Evolutionary conservation across 2,888 invertebrate species (phyloP).

Genomic region (Clepsis dumicolana): DNA sequence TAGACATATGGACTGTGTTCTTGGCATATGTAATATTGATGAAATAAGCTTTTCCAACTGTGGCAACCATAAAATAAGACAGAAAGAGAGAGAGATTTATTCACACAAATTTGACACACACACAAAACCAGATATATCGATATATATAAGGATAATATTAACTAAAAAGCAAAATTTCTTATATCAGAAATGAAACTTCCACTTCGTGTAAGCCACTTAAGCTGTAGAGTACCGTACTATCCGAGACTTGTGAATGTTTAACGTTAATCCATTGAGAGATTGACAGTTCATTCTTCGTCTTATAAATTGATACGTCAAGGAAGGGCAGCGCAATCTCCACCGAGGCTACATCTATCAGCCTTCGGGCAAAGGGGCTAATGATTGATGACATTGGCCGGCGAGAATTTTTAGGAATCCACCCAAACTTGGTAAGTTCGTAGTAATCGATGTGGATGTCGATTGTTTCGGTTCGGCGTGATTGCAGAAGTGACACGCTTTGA

Average conservation of each 20-base stretch:
- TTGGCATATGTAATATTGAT: background rate
- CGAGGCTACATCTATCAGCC: conserved; percentile 72
- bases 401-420: conserved; percentile 53
- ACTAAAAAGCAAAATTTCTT: background rate
- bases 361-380: conserved; percentile 64
- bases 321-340: conserved; percentile 70
- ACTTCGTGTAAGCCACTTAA: conserved; percentile 28
- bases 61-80: no score
- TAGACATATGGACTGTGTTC: background rate
- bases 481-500: conserved; percentile 1
- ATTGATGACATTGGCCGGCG: conserved; percentile 74
- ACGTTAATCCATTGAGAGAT: conserved; percentile 66
- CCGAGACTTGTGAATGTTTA: conserved; percentile 53
- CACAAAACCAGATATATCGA: no score
- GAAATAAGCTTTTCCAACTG: no score
- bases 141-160: no score
- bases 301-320: conserved; percentile 83
- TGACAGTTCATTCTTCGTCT: conserved; percentile 79
- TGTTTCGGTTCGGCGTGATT: conserved; percentile 25
- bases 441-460: conserved; percentile 32
- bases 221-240: conserved; percentile 31
- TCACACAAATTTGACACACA: no score
- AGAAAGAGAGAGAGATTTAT: no score
- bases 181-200: conserved; percentile 1
- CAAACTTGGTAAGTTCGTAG: conserved; percentile 41